These are phyloP conservation scores for Drosophila kambysellisi DNA, from an alignment of 2,888 invertebrate genomes.

Conservation along the genomic window DNA sequence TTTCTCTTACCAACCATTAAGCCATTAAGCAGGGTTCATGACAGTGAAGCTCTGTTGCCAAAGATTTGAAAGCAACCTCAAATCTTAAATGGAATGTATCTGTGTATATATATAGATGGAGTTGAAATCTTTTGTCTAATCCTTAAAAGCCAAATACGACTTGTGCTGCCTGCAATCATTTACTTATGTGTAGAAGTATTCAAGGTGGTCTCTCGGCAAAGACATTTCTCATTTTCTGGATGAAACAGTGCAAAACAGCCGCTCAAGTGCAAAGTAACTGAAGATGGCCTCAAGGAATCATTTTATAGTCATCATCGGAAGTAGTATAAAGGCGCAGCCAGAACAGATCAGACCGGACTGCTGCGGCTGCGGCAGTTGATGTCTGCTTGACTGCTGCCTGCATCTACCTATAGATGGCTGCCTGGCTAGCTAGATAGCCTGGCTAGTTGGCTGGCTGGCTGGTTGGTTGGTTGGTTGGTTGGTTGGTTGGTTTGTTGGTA, in stretches of 20 bases:
- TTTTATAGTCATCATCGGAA: conserved; percentile 76
- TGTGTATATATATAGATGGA: not conserved
- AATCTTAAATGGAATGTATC: conserved; percentile 13
- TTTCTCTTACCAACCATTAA: conserved; percentile 36
- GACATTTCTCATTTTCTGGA: conserved; percentile 46
- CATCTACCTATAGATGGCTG: not conserved
- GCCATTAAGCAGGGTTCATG: conserved; percentile 68
- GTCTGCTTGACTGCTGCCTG: conserved; percentile 32
- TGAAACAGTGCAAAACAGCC: conserved; percentile 9
- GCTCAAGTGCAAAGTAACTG: conserved; percentile 55
- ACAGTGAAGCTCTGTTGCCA: conserved; percentile 37
- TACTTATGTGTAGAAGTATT: conserved; percentile 28
- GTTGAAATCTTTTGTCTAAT: conserved; percentile 4
- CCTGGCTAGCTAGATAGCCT: not conserved
- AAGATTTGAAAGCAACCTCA: conserved; percentile 55
- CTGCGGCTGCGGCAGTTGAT: conserved; percentile 27
- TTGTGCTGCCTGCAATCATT: not conserved
- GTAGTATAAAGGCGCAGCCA: conserved; percentile 51
- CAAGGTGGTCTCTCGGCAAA: conserved; percentile 50
- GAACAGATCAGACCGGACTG: conserved; percentile 17
- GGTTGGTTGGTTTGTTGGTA: conserved; percentile 18
- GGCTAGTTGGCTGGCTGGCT: not conserved
- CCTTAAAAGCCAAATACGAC: conserved; percentile 14
- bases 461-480: not conserved
- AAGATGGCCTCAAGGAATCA: conserved; percentile 74